Evolutionary conservation across 2,113 vertebrate species (phyloP).

Genomic region (Hippocampus comes): DNA sequence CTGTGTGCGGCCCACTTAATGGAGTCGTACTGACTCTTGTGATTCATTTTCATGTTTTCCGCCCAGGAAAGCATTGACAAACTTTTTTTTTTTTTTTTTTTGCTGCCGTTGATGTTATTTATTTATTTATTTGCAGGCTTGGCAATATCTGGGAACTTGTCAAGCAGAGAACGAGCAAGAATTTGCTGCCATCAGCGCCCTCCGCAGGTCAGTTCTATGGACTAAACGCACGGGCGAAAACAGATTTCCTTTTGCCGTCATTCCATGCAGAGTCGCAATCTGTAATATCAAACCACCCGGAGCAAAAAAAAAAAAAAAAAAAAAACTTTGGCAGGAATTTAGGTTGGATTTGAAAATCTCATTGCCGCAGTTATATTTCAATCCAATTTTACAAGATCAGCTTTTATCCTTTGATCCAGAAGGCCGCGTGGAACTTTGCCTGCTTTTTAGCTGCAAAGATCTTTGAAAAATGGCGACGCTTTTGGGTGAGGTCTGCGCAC

Average conservation of each 20-base stretch:
- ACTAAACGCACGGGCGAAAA: neutral
- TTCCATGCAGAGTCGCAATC: neutral
- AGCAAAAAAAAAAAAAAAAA: no score
- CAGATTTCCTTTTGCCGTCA: no score
- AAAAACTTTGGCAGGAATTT: no score
- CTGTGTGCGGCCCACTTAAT: neutral
- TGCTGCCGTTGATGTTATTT: no score
- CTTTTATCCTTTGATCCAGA: neutral
- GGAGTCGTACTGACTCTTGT: neutral
- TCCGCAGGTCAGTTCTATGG: conserved; percentile 80
- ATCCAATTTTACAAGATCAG: neutral
- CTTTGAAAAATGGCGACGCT: neutral
- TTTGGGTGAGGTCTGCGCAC: neutral
- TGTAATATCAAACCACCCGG: neutral
- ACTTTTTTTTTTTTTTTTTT: neutral
- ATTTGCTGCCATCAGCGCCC: conserved; percentile 92
- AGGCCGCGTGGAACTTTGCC: neutral
- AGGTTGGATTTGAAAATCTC: neutral
- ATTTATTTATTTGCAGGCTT: conserved; percentile 74
- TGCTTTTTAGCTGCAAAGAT: neutral
- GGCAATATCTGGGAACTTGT: conserved; percentile 96
- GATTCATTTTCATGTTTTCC: no score
- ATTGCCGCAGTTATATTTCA: neutral
- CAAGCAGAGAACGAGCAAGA: conserved; percentile 98
- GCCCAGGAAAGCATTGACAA: no score